Evolutionary conservation across 2,797 vertebrate genomes (phyloP).

Genomic region (Hyperoplus immaculatus): DNA sequence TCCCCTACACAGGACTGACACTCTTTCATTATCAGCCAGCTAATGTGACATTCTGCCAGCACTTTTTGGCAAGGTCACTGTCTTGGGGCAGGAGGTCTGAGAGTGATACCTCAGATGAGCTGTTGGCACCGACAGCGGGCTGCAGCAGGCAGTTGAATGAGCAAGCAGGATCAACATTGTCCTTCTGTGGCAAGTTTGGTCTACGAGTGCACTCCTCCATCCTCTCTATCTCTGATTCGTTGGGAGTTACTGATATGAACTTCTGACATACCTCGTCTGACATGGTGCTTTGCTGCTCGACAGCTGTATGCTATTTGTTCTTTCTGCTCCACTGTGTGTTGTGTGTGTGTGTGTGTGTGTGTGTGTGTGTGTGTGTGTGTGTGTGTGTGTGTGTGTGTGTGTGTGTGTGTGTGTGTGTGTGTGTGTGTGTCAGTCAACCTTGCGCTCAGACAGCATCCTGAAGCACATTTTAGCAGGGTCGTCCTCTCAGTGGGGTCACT

Average conservation of each 20-base stretch:
- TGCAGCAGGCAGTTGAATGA: constrained; percentile 32
- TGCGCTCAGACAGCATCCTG: constrained; percentile 52
- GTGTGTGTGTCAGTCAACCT: constrained; percentile 66
- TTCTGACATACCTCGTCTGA: constrained; percentile 47
- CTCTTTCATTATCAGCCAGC: constrained; percentile 72
- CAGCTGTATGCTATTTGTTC: constrained; percentile 65
- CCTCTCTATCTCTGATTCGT: constrained; percentile 55
- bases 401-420: neutral
- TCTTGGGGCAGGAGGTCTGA: constrained; percentile 57
- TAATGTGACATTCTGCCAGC: constrained; percentile 67
- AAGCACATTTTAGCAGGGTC: constrained; percentile 43
- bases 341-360: constrained; percentile 29
- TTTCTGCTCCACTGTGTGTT: constrained; percentile 46
- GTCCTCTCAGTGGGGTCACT: constrained; percentile 44
- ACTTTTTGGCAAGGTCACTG: constrained; percentile 50
- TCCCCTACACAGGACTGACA: constrained; percentile 58
- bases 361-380: constrained; percentile 17
- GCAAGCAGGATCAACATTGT: constrained; percentile 19
- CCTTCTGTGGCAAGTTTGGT: constrained; percentile 14
- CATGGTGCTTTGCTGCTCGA: constrained; percentile 39
- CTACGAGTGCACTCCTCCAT: constrained; percentile 62
- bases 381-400: constrained; percentile 12
- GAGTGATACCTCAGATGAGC: constrained; percentile 56
- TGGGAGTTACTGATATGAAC: constrained; percentile 58
- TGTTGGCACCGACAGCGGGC: constrained; percentile 30